phyloP scores from a whole-genome alignment of 2,113 vertebrate genomes.

The Platysteira castanea region DNA sequence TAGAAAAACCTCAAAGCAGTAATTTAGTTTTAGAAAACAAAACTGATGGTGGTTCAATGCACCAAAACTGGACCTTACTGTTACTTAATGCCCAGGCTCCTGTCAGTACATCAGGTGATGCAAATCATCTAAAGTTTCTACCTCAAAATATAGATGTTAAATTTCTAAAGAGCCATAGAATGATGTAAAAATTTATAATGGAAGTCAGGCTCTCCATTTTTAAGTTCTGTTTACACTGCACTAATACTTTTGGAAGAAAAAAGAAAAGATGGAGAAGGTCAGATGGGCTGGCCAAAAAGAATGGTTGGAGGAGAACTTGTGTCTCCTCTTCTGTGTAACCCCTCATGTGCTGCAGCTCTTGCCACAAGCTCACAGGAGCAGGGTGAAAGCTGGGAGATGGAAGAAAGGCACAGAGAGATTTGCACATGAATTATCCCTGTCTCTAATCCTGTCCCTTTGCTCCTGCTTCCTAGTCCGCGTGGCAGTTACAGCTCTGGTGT shows the following conservation, averaged over 20 bases:
- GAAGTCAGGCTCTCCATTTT: background rate
- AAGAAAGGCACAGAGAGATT: background rate
- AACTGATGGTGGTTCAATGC: background rate
- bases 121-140: background rate
- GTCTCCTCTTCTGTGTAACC: background rate
- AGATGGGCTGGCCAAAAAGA: background rate
- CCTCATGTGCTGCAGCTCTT: fast-evolving
- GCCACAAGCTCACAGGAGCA: background rate
- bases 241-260: background rate
- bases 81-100: background rate
- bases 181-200: background rate
- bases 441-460: background rate
- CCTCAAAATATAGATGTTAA: background rate
- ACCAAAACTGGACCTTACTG: background rate
- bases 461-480: background rate
- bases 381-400: background rate
- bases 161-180: background rate
- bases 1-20: background rate
- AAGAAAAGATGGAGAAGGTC: background rate
- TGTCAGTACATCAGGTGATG: background rate
- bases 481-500: background rate
- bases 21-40: background rate
- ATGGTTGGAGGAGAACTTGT: background rate
- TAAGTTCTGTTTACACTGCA: fast-evolving
- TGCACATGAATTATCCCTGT: background rate